Evolutionary conservation across 2,113 vertebrate genomes (phyloP).

Genomic region (Carassius gibelio): DNA sequence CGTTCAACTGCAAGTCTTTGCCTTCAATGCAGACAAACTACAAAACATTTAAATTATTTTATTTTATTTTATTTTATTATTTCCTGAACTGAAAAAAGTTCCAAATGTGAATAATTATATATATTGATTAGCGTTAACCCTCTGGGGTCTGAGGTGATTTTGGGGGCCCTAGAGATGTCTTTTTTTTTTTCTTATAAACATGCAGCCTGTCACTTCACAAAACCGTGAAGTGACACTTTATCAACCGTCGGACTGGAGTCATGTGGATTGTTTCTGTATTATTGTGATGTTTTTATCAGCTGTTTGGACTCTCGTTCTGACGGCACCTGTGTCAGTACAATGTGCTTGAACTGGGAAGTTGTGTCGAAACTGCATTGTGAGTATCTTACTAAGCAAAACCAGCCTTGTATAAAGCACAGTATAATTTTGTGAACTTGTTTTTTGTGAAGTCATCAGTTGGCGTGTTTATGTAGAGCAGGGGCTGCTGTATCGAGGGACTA

Average conservation of each 20-base stretch:
- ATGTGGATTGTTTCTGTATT: too few relatives aligned
- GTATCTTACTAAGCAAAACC: conserved; percentile 15
- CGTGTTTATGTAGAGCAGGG: conserved; percentile 1
- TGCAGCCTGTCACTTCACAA: too few relatives aligned
- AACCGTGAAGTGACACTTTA: too few relatives aligned
- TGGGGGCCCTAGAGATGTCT: too few relatives aligned
- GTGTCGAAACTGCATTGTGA: background rate
- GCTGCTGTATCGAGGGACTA: background rate
- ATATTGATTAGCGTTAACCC: too few relatives aligned
- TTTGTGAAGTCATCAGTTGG: conserved; percentile 34
- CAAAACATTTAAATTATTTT: conserved; percentile 8
- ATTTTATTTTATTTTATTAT: background rate
- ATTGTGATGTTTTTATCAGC: too few relatives aligned
- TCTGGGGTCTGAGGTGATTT: too few relatives aligned
- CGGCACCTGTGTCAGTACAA: background rate
- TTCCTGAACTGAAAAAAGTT: background rate
- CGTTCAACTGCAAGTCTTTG: background rate
- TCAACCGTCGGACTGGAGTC: too few relatives aligned
- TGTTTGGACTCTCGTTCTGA: too few relatives aligned
- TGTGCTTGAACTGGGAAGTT: conserved; percentile 16
- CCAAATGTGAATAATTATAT: too few relatives aligned
- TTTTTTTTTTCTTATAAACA: too few relatives aligned
- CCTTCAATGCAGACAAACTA: background rate
- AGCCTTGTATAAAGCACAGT: background rate
- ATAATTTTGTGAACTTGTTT: conserved; percentile 16